Evolutionary conservation across 2,113 vertebrate genomes (phyloP).

Genomic region (Empidonax traillii): DNA sequence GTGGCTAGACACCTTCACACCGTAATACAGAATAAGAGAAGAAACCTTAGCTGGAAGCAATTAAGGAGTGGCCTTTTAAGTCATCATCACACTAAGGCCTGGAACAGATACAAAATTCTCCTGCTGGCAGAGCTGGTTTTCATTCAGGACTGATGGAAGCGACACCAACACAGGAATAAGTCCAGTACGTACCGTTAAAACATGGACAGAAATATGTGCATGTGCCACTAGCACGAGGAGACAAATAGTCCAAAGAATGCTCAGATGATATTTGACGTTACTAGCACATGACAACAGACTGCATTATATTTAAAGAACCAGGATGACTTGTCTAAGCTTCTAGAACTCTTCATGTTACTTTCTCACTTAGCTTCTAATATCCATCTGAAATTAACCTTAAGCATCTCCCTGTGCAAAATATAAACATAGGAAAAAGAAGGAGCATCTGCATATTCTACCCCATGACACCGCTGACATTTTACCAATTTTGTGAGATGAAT

Average conservation of each 20-base stretch:
- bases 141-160: neutral
- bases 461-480: neutral
- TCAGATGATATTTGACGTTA: conserved; percentile 33
- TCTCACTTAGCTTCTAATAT: neutral
- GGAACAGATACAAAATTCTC: neutral
- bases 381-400: neutral
- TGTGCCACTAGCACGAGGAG: neutral
- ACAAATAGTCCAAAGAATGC: neutral
- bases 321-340: neutral
- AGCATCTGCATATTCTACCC: neutral
- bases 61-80: neutral
- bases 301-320: conserved; percentile 23
- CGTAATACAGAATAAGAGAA: neutral
- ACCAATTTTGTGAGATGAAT: neutral
- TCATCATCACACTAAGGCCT: neutral
- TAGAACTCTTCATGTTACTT: neutral
- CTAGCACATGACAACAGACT: conserved; percentile 2
- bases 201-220: neutral
- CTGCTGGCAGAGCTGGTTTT: neutral
- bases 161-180: neutral
- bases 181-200: neutral
- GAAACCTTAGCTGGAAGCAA: conserved; percentile 10
- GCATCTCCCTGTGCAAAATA: neutral
- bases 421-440: neutral
- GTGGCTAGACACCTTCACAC: neutral